Percentiles rank a stretch among this genome's conserved stretches.
These are phyloP conservation scores for Sylvilagus bachmani DNA, from an alignment of 2,113 vertebrate genomes.

Conservation along the genomic window DNA sequence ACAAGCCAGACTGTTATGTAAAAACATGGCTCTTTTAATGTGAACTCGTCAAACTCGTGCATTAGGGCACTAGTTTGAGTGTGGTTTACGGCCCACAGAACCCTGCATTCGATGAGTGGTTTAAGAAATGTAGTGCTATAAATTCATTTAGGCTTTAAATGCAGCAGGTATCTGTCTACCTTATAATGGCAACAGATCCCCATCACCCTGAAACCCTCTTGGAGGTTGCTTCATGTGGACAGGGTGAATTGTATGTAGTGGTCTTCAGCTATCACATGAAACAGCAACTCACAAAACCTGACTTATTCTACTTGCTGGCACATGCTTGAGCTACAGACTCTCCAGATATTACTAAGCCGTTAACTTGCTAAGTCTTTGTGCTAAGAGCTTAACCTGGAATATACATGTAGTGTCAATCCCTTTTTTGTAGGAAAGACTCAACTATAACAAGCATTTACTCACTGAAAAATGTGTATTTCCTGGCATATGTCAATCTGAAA, in stretches of 20 bases:
- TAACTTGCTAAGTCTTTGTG: background rate
- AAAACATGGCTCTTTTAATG: background rate
- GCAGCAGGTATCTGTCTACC: background rate
- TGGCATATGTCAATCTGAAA: conserved; percentile 8
- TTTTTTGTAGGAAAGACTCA: background rate
- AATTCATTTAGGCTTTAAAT: background rate
- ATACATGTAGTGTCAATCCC: background rate
- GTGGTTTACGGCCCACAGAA: background rate
- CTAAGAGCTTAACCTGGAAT: background rate
- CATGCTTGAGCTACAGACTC: background rate
- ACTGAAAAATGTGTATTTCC: background rate
- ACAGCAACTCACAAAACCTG: background rate
- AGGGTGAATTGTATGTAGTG: background rate
- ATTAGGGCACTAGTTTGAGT: background rate
- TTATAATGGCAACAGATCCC: background rate
- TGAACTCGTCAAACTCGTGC: background rate
- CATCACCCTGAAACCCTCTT: background rate
- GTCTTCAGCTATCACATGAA: background rate
- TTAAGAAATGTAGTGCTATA: background rate
- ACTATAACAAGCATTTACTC: background rate
- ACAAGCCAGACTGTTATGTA: background rate
- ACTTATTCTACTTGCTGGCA: background rate
- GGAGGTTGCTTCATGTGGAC: no score
- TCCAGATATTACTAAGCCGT: no score
- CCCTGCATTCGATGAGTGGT: background rate